Evolutionary conservation across 2,113 vertebrate species (phyloP), one percentile per base, ranked within the genome.

Genomic region (Climacteris rufus): DNA sequence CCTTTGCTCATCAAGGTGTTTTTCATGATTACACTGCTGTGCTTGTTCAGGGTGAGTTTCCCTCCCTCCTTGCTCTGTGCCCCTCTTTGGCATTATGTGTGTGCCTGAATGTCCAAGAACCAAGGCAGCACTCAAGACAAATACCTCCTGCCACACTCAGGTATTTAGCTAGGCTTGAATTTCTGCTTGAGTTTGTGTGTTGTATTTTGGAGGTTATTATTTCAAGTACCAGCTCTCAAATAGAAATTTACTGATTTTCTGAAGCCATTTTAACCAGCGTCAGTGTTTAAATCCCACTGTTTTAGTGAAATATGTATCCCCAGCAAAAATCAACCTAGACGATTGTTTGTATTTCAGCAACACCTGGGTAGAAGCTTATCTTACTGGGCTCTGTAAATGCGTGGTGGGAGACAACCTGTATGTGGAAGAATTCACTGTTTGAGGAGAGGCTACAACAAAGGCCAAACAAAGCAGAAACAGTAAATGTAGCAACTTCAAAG

Each of bases 41-140:
- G 13, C 7, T 57, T 47, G 8, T 19, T 60, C 68, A 40, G 63
- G 37, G 21, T 23, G 54, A 83, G 57, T 50, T 65, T 74, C 23
- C 72, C 63, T 49, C 80, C 40, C 24, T 25, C 39, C 39, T 33
- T 64, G 37, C 25, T 68, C 42, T 1, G 0, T 42, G 49, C 24
- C 30, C 35, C 44, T 72, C 49, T 53, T 52, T 19, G 52, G 42
- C 30, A 7, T 50, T 39, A 1, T 1, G 0, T 2, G 5, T 25
- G 50, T 65, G 57, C 24, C 4, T 23, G 49, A 75, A 52, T 23
- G 68, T n/a, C 50, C n/a, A 8, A 35, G 52, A 74, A 31, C 21
- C 30, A n/a, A 31, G 37, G 54, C 45, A 70, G n/a, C 33, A 33
- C 53, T 68, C 1, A 1, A 1, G 50, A 35, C 53, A 66, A 63